Evolutionary conservation across 2,797 vertebrate genomes (phyloP).

Genomic region (Petrocephalus schoutedeni): DNA sequence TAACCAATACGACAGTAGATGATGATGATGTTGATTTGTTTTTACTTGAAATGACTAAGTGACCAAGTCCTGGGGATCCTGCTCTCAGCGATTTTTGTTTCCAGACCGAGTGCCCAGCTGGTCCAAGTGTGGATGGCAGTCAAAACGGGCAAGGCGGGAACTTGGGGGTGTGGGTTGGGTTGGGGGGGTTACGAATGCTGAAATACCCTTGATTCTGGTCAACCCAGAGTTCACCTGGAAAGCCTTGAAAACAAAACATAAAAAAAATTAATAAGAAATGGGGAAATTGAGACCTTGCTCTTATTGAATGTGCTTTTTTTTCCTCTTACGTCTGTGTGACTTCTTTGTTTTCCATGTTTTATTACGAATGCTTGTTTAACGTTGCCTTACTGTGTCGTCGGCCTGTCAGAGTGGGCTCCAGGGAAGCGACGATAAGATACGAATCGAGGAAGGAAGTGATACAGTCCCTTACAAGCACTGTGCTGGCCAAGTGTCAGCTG

Average conservation of each 20-base stretch:
- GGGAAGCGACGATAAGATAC: conserved; percentile 46
- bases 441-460: conserved; percentile 53
- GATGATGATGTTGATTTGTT: conserved; percentile 30
- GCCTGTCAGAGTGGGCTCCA: conserved; percentile 89
- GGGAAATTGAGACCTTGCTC: conserved; percentile 56
- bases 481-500: conserved; percentile 3
- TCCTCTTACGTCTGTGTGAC: conserved; percentile 58
- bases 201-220: conserved; percentile 64
- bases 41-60: conserved; percentile 56
- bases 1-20: background rate
- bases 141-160: conserved; percentile 40
- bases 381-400: conserved; percentile 87
- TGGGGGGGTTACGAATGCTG: conserved; percentile 23
- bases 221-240: conserved; percentile 79
- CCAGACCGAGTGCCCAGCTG: conserved; percentile 53
- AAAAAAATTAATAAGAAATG: conserved; percentile 43
- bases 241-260: conserved; percentile 75
- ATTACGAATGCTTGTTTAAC: conserved; percentile 80
- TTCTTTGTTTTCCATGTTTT: conserved; percentile 60
- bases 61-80: conserved; percentile 40
- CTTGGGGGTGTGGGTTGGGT: conserved; percentile 32
- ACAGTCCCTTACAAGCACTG: conserved; percentile 60
- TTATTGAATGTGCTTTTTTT: conserved; percentile 78
- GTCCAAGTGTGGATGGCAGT: conserved; percentile 12
- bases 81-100: conserved; percentile 52